phyloP scores from a whole-genome alignment of 2,797 vertebrate species.

The Sarcophilus harrisii region DNA sequence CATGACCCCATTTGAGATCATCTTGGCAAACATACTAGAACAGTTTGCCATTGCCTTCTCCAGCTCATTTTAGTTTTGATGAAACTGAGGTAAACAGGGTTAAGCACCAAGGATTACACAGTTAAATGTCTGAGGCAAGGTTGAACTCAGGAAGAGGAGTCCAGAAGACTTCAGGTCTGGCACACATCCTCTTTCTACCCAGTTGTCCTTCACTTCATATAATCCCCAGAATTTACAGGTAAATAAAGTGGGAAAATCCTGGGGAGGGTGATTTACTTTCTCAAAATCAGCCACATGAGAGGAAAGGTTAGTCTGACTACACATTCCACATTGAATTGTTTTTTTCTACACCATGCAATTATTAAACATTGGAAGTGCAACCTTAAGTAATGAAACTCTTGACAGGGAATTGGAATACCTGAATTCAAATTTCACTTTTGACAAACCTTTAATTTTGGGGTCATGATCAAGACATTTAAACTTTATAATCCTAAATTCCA shows the following conservation, averaged over 20 bases:
- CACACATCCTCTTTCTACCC: background rate
- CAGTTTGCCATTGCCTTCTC: background rate
- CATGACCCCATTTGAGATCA: background rate
- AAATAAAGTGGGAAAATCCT: background rate
- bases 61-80: background rate
- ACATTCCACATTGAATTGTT: background rate
- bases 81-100: background rate
- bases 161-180: background rate
- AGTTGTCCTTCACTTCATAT: background rate
- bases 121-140: background rate
- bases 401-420: background rate
- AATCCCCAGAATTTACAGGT: background rate
- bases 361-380: background rate
- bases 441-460: background rate
- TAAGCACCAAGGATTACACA: background rate
- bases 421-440: background rate
- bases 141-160: background rate
- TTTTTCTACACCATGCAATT: background rate
- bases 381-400: background rate
- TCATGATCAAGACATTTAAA: background rate
- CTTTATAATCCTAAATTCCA: background rate
- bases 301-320: background rate
- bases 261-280: background rate
- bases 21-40: background rate
- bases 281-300: background rate